These are phyloP conservation scores for Taenaris catops DNA, from an alignment of 2,888 invertebrate genomes.

Conservation along the genomic window DNA sequence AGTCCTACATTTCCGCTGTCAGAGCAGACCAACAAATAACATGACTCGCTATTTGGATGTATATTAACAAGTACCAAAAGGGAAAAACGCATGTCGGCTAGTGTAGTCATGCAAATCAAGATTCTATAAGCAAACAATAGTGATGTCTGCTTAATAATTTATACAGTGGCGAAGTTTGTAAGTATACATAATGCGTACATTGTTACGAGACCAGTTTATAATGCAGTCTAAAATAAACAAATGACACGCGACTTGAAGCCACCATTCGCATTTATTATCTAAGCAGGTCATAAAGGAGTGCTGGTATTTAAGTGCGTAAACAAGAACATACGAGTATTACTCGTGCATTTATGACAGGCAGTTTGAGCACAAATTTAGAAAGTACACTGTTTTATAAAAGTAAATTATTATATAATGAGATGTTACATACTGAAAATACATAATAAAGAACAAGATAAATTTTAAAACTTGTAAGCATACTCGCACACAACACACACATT, in stretches of 20 bases:
- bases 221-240: slow-evolving; percentile 18
- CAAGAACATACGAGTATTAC: slow-evolving; percentile 1
- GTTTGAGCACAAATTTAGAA: slow-evolving; percentile 6
- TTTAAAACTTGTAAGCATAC: no score
- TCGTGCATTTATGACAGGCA: background rate
- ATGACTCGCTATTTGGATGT: no score
- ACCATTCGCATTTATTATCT: slow-evolving; percentile 7
- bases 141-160: background rate
- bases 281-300: slow-evolving; percentile 14
- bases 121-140: no score
- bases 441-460: background rate
- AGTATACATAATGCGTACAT: slow-evolving; percentile 1
- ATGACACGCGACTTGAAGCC: slow-evolving; percentile 10
- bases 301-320: slow-evolving; percentile 4
- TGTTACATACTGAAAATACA: background rate
- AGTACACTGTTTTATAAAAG: slow-evolving; percentile 5
- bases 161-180: background rate
- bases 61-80: no score
- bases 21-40: no score
- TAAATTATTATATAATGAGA: slow-evolving; percentile 2
- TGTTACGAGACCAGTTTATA: slow-evolving; percentile 10
- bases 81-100: no score
- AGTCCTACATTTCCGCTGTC: no score
- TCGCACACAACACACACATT: no score
- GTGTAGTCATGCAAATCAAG: no score